phyloP scores from a whole-genome alignment of 2,888 invertebrate genomes.

The Chelonus formosanus region DNA sequence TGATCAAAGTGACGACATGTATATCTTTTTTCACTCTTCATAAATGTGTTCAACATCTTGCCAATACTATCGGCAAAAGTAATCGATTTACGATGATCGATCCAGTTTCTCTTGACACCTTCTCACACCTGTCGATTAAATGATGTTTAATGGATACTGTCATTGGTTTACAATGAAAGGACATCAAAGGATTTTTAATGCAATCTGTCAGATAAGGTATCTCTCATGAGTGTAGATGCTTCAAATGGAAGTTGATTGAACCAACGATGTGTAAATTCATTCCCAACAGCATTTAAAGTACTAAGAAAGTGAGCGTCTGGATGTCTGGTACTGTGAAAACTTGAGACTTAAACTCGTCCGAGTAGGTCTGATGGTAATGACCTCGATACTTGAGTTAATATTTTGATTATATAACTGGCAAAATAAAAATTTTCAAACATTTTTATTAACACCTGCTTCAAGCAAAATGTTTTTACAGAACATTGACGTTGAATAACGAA shows the following conservation, averaged over 20 bases:
- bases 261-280: neutral
- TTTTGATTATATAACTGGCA: conserved; percentile 17
- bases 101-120: too few species aligned
- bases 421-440: neutral
- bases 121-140: too few species aligned
- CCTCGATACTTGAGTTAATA: conserved; percentile 16
- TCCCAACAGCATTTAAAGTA: neutral
- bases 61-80: too few species aligned
- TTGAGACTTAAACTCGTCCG: conserved; percentile 20
- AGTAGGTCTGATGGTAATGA: conserved; percentile 25
- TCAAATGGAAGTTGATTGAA: conserved; percentile 13
- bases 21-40: too few species aligned
- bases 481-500: conserved; percentile 4
- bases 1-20: too few species aligned
- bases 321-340: conserved; percentile 6
- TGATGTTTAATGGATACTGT: too few species aligned
- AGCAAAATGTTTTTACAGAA: conserved; percentile 2
- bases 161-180: too few species aligned
- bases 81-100: too few species aligned
- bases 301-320: conserved; percentile 9
- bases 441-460: conserved; percentile 1
- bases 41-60: too few species aligned
- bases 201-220: too few species aligned
- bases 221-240: neutral
- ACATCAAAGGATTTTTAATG: too few species aligned